Conservation (phyloP, 2,113 vertebrate genomes). For the Protobothrops flavoviridis region DNA sequence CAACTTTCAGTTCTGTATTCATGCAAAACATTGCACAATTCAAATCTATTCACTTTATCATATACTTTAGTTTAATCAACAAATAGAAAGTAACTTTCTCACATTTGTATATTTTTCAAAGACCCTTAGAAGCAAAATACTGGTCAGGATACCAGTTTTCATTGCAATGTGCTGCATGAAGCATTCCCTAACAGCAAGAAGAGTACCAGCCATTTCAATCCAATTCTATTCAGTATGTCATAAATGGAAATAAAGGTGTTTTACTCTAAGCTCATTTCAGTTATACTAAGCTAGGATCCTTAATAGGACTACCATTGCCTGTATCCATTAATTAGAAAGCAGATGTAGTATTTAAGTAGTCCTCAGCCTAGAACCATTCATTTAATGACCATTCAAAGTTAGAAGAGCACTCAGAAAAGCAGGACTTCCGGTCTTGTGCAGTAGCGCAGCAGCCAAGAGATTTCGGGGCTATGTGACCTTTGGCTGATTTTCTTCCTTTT, state of each 20-base stretch:
- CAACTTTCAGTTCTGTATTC: neutral
- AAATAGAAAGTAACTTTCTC: neutral
- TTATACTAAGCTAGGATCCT: neutral
- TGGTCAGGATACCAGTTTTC: neutral
- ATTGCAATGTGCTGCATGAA: neutral
- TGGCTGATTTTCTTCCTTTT: too few species aligned
- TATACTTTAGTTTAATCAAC: neutral
- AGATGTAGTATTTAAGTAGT: neutral
- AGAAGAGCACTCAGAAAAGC: neutral
- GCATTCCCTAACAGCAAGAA: neutral
- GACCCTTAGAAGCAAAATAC: neutral
- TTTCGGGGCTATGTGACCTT: too few species aligned
- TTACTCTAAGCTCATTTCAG: neutral
- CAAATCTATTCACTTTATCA: neutral
- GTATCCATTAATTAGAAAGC: neutral
- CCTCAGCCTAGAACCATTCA: neutral
- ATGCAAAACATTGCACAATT: neutral
- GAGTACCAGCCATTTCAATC: neutral
- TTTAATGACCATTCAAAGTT: neutral
- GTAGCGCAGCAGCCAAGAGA: too few species aligned
- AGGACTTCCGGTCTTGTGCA: too few species aligned
- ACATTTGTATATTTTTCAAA: neutral
- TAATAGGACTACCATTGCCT: neutral
- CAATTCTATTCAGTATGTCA: neutral
- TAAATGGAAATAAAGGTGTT: neutral